A percentile compares a stretch with the other conserved stretches of the same genome.
Evolutionary conservation across 2,888 invertebrate species (phyloP).

Genomic region (Volucella zonaria): DNA sequence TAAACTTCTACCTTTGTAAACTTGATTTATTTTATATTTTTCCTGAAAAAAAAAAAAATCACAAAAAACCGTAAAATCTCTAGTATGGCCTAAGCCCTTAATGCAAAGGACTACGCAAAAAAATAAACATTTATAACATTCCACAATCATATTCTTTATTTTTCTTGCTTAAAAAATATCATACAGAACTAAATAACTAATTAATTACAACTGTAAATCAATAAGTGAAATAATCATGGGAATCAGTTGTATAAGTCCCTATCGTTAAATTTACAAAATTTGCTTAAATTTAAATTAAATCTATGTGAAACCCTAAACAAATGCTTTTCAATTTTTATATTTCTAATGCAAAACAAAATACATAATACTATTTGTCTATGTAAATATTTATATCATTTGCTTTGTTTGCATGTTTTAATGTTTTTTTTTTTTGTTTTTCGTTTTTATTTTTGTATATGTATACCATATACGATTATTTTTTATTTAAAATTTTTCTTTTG

Average conservation of each 20-base stretch:
- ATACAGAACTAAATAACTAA: slow-evolving; percentile 41
- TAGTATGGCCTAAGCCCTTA: too few relatives aligned
- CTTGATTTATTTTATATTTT: too few relatives aligned
- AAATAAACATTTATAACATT: not conserved
- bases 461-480: slow-evolving; percentile 3
- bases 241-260: slow-evolving; percentile 35
- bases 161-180: slow-evolving; percentile 48
- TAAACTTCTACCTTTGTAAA: too few relatives aligned
- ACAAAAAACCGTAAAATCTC: too few relatives aligned
- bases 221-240: slow-evolving; percentile 30
- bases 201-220: slow-evolving; percentile 36
- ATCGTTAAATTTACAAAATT: slow-evolving; percentile 45
- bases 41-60: too few relatives aligned
- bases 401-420: not conserved
- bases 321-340: slow-evolving; percentile 17
- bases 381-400: too few relatives aligned
- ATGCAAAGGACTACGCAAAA: not conserved
- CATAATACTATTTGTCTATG: not conserved
- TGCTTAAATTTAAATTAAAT: slow-evolving; percentile 44
- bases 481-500: too few relatives aligned
- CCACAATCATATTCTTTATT: slow-evolving; percentile 61
- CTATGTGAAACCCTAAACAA: slow-evolving; percentile 62
- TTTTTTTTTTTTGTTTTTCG: not conserved
- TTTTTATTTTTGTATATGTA: slow-evolving; percentile 1
- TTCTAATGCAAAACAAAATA: slow-evolving; percentile 20